Percentiles rank a stretch among this genome's conserved stretches.
Conservation (phyloP, 2,797 vertebrate genomes). For the Alexandromys oeconomus region DNA sequence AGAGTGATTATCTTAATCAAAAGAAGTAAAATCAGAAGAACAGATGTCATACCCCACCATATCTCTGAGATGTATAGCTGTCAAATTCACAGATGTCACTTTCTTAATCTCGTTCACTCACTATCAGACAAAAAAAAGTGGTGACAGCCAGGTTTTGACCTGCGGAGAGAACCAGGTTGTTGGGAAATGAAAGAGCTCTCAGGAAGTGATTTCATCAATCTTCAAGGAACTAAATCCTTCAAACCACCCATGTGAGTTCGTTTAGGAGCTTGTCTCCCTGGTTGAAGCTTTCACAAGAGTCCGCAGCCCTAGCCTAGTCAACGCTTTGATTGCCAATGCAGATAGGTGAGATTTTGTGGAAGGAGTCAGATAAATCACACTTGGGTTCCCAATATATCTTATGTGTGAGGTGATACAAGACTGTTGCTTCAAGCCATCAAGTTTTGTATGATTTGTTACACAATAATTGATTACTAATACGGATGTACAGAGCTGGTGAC, state of each 20-base stretch:
- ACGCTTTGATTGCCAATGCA: background rate
- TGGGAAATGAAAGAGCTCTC: background rate
- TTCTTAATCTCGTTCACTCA: background rate
- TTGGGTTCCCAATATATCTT: background rate
- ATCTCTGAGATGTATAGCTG: background rate
- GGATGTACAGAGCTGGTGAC: background rate
- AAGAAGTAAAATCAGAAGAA: background rate
- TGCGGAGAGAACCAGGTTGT: background rate
- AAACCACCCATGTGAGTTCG: background rate
- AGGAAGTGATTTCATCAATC: background rate
- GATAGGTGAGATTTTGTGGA: background rate
- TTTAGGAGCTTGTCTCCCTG: background rate
- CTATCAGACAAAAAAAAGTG: background rate
- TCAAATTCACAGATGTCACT: background rate
- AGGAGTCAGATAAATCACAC: background rate
- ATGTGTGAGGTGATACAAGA: background rate
- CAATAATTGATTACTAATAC: background rate
- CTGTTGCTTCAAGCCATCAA: background rate
- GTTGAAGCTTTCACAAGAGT: background rate
- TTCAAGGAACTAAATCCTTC: background rate
- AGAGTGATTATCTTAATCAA: background rate
- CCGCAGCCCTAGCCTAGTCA: background rate
- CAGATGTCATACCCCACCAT: background rate
- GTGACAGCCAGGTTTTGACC: background rate
- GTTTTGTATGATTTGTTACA: background rate